Base-by-base conservation (phyloP, 2,888 invertebrate species). In the Phymatocera aterrima region DNA sequence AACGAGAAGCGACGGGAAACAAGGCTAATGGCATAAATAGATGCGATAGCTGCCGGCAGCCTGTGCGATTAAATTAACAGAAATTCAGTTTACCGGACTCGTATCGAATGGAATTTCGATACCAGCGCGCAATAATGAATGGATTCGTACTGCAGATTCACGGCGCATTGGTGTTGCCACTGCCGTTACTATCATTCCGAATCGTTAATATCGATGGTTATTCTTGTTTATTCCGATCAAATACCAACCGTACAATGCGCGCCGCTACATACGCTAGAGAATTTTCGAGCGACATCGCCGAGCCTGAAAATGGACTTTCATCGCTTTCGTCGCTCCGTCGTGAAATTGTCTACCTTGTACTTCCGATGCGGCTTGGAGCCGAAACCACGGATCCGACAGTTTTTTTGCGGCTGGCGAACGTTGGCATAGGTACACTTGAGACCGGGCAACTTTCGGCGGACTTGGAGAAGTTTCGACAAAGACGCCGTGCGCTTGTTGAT, bases 71-170 rank as follows among this genome's bases (percentile, higher is more conserved):
- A 60, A 75, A 75, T 75, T 75, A 75, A 75, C 75, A 57, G 75
- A 75, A 75, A 75, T 75, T 60, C 75, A 57, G 57, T 75, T 75
- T 75, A 57, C 75, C 75, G 57, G 24, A 43, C n/a, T 31, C 75
- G 57, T 75, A 75, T 75, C 43, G 60, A 75, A 75, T 75, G 31
- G 72, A 72, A 72, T 72, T 51, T 72, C 72, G 72, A 72, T 72
- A 72, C 51, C 10, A 40, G 46, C 12, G 72, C 51, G 12, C 31
- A 15, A 72, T 51, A 34, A 72, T 72, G 72, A 72, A 72, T 72
- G 72, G 72, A 72, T 72, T 51, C n/a, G 10, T n/a, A n/a, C 21
- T 10, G 34, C 12, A 34, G 37, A 64, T 34, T 72, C 48, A 51
- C 48, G 72, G 51, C 15, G 34, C 34, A 51, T 61, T 61, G 61